Evolutionary conservation across 2,797 vertebrate genomes (phyloP), one percentile per base, ranked within the genome.

Genomic region (Meriones psammophilus): DNA sequence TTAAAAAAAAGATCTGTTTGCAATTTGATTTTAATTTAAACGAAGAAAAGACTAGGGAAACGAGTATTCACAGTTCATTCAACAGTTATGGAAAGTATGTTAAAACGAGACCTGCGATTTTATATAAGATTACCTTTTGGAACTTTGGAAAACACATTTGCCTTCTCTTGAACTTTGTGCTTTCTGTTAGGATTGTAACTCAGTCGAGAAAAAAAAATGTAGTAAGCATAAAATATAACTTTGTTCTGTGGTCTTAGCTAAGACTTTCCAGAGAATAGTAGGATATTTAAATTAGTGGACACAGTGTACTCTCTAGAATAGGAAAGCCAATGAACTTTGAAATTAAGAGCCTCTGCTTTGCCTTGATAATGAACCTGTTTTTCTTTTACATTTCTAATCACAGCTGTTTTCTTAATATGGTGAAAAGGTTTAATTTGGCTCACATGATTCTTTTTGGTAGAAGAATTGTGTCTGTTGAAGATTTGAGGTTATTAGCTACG

Each of bases 141-240:
- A 92, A 69, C 66, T 90, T 94, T 95, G 80, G 50, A 78, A 89
- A 95, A 87, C 46, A 69, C 68, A 64, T 9, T 80, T 90, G 8
- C 30, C 58, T 93, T 85, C 8, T 2, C 60, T 94, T 92, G 58
- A 93, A 15, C 1, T 66, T 18, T n/a, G 36, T 74, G 22, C 20
- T 71, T 95, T 94, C 26, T 64, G 33, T 88, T 94, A 76, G 91
- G 64, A 76, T 76, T 89, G 26, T 79, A 88, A 68, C 81, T 92
- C 62, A 84, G 36, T 46, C 56, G 66, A 69, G 30, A 77, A 77
- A 71, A 56, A 58, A 88, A 76, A 15, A 42, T 81, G 73, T 73
- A 87, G 68, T 56, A 81, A 80, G 73, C 39, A 36, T 88, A 74
- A 92, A 39, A 36, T n/a, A 68, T 50, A 71, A n/a, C 30, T 39